Evolutionary conservation across 2,113 vertebrate genomes (phyloP).

Genomic region (Toxotes jaculatrix): DNA sequence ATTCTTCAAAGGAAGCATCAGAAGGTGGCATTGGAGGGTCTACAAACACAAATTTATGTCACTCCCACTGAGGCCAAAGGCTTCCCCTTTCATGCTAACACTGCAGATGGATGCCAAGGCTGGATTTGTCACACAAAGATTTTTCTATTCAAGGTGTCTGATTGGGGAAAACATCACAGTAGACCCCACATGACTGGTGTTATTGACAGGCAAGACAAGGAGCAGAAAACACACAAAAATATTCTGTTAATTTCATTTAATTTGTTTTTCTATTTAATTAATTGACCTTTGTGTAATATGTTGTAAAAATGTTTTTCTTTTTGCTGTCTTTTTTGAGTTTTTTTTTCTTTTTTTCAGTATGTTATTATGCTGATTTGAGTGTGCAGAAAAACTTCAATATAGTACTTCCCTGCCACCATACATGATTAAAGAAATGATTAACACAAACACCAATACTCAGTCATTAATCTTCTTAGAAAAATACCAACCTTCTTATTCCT

Average conservation of each 20-base stretch:
- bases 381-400: neutral
- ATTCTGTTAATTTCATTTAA: no score
- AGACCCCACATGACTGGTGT: neutral
- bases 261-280: no score
- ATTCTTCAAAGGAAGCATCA: neutral
- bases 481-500: neutral
- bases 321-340: neutral
- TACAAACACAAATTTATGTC: neutral
- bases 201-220: neutral
- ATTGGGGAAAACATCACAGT: neutral
- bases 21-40: neutral
- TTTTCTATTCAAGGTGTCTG: neutral
- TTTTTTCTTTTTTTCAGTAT: neutral
- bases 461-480: neutral
- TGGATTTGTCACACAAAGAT: slow-evolving; percentile 1
- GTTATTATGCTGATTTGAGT: no score
- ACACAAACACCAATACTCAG: neutral
- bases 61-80: neutral
- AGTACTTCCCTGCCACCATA: neutral
- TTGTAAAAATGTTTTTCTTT: neutral
- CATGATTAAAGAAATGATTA: neutral
- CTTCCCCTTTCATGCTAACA: neutral
- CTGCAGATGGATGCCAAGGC: neutral
- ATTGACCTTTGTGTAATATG: no score
- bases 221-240: neutral